These are phyloP conservation scores for Lacanobia wlatinum DNA, from an alignment of 2,888 invertebrate species.

Conservation along the genomic window DNA sequence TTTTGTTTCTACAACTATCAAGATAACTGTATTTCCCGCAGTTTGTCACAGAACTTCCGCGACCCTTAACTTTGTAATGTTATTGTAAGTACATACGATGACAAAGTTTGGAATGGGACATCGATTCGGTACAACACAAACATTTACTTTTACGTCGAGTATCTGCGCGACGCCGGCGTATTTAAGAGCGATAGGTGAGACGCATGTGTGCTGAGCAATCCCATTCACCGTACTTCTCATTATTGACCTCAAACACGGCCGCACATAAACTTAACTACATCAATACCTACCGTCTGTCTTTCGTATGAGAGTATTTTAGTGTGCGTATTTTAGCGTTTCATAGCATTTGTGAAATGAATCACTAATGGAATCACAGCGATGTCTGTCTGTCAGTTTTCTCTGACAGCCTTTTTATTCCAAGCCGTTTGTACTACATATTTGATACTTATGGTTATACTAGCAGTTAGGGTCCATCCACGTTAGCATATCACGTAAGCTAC, in stretches of 20 bases:
- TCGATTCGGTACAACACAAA: conserved; percentile 55
- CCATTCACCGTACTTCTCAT: conserved; percentile 37
- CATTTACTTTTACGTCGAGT: conserved; percentile 56
- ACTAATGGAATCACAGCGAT: conserved; percentile 55
- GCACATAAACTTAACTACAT: conserved; percentile 16
- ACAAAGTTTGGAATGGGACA: conserved; percentile 54
- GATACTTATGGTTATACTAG: background rate
- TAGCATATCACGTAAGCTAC: background rate
- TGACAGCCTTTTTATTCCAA: conserved; percentile 39
- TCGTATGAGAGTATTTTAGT: background rate
- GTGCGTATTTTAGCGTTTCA: conserved; percentile 26
- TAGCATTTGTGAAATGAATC: conserved; percentile 50
- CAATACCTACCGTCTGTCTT: conserved; percentile 8
- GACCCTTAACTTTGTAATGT: conserved; percentile 55
- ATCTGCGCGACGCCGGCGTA: conserved; percentile 26
- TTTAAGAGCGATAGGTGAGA: conserved; percentile 35
- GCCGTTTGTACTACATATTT: conserved; percentile 8
- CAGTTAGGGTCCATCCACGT: background rate
- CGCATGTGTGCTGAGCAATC: conserved; percentile 52
- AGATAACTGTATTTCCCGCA: conserved; percentile 32
- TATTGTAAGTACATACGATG: conserved; percentile 47
- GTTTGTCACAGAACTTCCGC: conserved; percentile 48
- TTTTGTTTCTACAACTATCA: conserved; percentile 52
- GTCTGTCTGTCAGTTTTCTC: conserved; percentile 43
- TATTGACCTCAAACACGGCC: conserved; percentile 44